Conservation (phyloP, 2,888 invertebrate species). For the Drosophila differens region DNA sequence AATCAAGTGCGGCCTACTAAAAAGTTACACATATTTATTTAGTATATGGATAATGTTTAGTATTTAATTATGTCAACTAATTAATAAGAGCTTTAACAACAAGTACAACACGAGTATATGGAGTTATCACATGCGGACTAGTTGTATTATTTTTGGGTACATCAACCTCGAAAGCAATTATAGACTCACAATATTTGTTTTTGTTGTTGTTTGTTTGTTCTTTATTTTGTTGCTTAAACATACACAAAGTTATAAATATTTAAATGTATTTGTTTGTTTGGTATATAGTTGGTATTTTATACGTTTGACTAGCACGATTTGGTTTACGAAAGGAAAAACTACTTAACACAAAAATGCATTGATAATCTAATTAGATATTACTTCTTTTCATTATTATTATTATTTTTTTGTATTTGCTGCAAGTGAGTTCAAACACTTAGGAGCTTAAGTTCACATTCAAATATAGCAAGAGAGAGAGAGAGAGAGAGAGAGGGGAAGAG, state of each 20-base stretch:
- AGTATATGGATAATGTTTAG: conserved; percentile 2
- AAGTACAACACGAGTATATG: conserved; percentile 49
- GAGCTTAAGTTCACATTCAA: conserved; percentile 46
- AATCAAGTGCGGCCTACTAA: conserved; percentile 3
- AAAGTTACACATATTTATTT: background rate
- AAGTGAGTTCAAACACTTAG: conserved; percentile 38
- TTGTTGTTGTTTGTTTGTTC: background rate
- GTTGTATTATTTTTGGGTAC: conserved; percentile 42
- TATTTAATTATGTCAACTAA: conserved; percentile 39
- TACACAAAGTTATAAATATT: conserved; percentile 7
- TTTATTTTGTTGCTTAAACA: conserved; percentile 29
- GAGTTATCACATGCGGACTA: conserved; percentile 71
- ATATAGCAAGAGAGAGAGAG: conserved; percentile 34
- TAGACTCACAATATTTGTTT: conserved; percentile 58
- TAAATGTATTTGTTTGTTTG: conserved; percentile 7
- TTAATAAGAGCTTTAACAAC: conserved; percentile 26
- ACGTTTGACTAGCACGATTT: conserved; percentile 69
- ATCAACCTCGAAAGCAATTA: conserved; percentile 43
- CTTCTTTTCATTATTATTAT: background rate
- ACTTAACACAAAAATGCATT: conserved; percentile 38
- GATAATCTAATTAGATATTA: conserved; percentile 41
- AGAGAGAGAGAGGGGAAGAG: conserved; percentile 14
- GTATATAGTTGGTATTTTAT: conserved; percentile 44
- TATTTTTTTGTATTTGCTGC: conserved; percentile 19
- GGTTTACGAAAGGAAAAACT: conserved; percentile 43